These are phyloP conservation scores for Agrypnus murinus DNA, from an alignment of 2,888 invertebrate genomes.

Conservation along the genomic window DNA sequence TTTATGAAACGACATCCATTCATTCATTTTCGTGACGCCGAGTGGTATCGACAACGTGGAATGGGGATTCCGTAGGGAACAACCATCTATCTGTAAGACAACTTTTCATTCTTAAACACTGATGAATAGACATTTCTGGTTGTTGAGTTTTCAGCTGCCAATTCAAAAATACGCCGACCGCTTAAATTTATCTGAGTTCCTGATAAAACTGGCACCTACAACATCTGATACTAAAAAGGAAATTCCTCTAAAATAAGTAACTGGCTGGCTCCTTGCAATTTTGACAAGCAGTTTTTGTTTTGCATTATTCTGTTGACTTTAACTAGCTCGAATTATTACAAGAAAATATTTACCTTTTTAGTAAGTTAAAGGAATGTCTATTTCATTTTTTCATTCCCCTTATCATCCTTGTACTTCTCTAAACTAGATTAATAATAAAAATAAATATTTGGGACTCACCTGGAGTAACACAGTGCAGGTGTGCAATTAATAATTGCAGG, in stretches of 20 bases:
- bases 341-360: no score
- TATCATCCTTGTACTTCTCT: no score
- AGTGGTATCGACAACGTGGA: constrained; percentile 1
- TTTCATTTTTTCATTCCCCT: no score
- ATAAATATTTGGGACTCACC: no score
- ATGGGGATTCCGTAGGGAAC: constrained; percentile 12
- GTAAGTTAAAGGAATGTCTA: no score
- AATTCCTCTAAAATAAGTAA: constrained; percentile 18
- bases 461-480: no score
- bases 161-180: constrained; percentile 14
- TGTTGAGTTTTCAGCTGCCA: constrained; percentile 25
- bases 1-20: constrained; percentile 8
- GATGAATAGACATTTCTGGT: constrained; percentile 30
- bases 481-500: no score
- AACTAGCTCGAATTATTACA: no score
- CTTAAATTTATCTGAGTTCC: background rate
- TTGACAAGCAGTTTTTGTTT: no score
- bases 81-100: constrained; percentile 8
- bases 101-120: constrained; percentile 24
- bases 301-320: background rate
- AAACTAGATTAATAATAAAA: no score
- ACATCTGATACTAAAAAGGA: constrained; percentile 5
- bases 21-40: constrained; percentile 5
- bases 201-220: constrained; percentile 18
- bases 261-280: no score